Evolutionary conservation across 2,888 invertebrate species (phyloP).

Genomic region (Nomada goodeniana): DNA sequence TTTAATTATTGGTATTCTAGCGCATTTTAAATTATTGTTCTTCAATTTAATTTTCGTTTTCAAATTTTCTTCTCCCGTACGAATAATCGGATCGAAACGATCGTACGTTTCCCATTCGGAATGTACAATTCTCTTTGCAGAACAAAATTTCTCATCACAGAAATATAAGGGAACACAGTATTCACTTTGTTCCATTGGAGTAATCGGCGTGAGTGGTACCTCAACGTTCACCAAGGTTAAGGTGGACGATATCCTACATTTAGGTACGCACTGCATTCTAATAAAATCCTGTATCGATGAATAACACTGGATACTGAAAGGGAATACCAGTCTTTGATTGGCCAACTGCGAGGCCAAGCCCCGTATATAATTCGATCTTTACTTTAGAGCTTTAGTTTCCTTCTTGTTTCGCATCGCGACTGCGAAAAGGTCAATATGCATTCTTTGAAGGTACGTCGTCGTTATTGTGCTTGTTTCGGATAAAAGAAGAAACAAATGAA

Average conservation of each 20-base stretch:
- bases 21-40: neutral
- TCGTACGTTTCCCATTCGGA: neutral
- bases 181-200: slow-evolving; percentile 7
- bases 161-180: neutral
- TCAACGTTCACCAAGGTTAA: slow-evolving; percentile 77
- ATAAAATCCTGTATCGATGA: slow-evolving; percentile 67
- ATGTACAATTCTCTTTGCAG: neutral
- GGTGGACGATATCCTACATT: slow-evolving; percentile 71
- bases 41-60: neutral
- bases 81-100: neutral
- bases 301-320: slow-evolving; percentile 69
- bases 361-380: slow-evolving; percentile 79
- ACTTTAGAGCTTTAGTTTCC: slow-evolving; percentile 67
- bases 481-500: neutral
- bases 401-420: slow-evolving; percentile 57
- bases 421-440: slow-evolving; percentile 69
- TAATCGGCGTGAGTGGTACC: slow-evolving; percentile 72
- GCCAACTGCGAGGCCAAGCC: slow-evolving; percentile 70
- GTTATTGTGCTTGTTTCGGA: neutral
- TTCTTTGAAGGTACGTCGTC: slow-evolving; percentile 70
- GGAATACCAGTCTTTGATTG: slow-evolving; percentile 74
- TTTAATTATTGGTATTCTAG: neutral
- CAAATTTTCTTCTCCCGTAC: no score
- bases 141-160: neutral
- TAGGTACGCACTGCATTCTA: slow-evolving; percentile 50